Evolutionary conservation across 2,888 invertebrate genomes (phyloP), one percentile per base, ranked within the genome.

Genomic region (Teleiodes luculella): DNA sequence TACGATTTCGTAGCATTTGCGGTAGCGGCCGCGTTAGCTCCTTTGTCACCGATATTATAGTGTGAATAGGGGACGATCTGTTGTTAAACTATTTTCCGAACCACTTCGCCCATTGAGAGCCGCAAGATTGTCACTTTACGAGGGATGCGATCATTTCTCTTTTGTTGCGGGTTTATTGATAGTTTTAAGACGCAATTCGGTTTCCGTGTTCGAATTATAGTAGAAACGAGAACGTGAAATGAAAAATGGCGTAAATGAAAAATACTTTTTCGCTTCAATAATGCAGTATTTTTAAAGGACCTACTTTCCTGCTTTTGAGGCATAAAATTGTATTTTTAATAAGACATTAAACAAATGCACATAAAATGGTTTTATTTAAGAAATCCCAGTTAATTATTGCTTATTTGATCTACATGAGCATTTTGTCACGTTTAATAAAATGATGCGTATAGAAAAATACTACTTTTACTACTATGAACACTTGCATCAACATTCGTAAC

Each of bases 11-110:
- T 41, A 41, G 39, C 39, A 39, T 6, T 3, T 8, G 36, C 39
- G 10, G 39, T 41, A 20, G 20, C 11, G 11, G 18, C 14, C 13
- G 13, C 6, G 6, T 24, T 24, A 24, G 24, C 24, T 3, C 3
- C n/a, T 33, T 33, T 33, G 33, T 33, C 10, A 33, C 33, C 33
- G 33, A 8, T 33, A n/a, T n/a, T n/a, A 24, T 24, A 24, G 24
- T 24, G 24, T 24, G 24, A 24, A 24, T 24, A 3, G 4, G n/a
- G 33, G 33, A 64, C 55, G 67, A 60, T 59, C 63, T 71, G 77
- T 79, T 79, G 80, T 83, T 80, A 72, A 72, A 68, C 78, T 75
- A 85, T 85, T 85, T 85, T 84, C 81, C 83, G 66, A 78, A 53
- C 76, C 83, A 83, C 78, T 80, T 73, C 67, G 46, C 70, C 43